Evolutionary conservation across 2,797 vertebrate species (phyloP), one percentile per base, ranked within the genome.

Genomic region (Limnodromus scolopaceus): DNA sequence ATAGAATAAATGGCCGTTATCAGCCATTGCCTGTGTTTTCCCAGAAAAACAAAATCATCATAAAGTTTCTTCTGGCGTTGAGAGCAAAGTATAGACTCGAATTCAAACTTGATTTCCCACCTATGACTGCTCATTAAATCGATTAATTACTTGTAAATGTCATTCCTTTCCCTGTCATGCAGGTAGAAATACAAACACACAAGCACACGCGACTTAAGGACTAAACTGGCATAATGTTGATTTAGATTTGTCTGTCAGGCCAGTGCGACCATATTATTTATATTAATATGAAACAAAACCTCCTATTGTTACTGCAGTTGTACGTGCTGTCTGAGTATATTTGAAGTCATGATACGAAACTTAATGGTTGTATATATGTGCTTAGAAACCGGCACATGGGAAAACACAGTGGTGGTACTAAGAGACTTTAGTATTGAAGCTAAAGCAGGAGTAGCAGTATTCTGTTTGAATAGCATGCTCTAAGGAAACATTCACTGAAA

Each of bases 31-130:
- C 32, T 65, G 61, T 90, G 55, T 90, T 94, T 90, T 95, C 43
- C 85, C 92, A 70, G 77, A 82, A 75, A 96, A 93, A 66, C 46
- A 79, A 63, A 94, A 70, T 38, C 22, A 78, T 81, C 51, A 24
- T 22, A 36, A 78, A 60, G 63, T 70, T 93, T 88, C 45, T 79
- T 90, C 83, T 84, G 63, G 48, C 45, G 58, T 9, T 63, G 76
- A 48, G 19, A 92, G 66, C 87, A 74, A 84, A 88, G 69, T 57
- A 78, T 39, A 90, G 72, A 80, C 69, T 84, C 76, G 77, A 86
- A 92, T 88, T 96, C 86, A 84, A 94, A 89, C 82, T 86, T 84
- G 61, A 74, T 60, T 60, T 92, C n/a, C 17, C 34, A 84, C 16
- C 68, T 43, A 65, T 89, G 65, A 32, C 48, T 87, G 61, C 53